Evolutionary conservation across 2,797 vertebrate species (phyloP), one percentile per base, ranked within the genome.

Genomic region (Parauchenoglanis ngamensis): DNA sequence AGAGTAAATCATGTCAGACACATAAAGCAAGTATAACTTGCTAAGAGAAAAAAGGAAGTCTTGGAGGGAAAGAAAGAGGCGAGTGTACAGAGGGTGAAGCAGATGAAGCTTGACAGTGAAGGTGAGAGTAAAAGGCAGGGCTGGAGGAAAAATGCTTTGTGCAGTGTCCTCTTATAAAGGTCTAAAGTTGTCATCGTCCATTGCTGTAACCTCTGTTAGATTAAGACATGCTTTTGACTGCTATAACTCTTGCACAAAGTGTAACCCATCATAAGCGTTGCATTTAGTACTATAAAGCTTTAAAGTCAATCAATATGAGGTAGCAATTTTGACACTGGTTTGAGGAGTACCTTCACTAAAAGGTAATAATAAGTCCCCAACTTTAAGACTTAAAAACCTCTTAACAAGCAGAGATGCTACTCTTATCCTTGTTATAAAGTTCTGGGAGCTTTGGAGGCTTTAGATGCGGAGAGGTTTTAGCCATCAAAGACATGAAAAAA

Each of bases 401-500:
- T 44, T 44, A n/a, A 49, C 3, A 44, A 11, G 23, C 72, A 54
- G 46, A 28, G n/a, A 56, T 31, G 65, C 28, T 65, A 46, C n/a
- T 77, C 87, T 49, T 65, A 63, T 81, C 46, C 17, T 67, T 65
- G 79, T 87, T 68, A 44, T 84, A 63, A 85, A 84, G 76, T 65
- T 79, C 72, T 46, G 68, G 15, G 90, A 88, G 86, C 84, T 90
- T 89, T 6, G 7, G 12, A 85, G 82, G 77, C 73, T 77, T 40
- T 35, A 12, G 54, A 57, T 57, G 28, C 31, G 0, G 11, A 59
- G 61, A 21, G 89, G 88, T 86, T 84, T 90, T 89, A 83, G 83
- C 84, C 85, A 88, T 93, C 91, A 94, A 93, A 94, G 87, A 56
- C 68, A 23, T 49, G 25, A 57, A 82, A 77, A 46, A 87, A 89